These are phyloP conservation scores for Melipona quadrifasciata DNA, from an alignment of 1,140 invertebrate genomes.

Conservation along the genomic window DNA sequence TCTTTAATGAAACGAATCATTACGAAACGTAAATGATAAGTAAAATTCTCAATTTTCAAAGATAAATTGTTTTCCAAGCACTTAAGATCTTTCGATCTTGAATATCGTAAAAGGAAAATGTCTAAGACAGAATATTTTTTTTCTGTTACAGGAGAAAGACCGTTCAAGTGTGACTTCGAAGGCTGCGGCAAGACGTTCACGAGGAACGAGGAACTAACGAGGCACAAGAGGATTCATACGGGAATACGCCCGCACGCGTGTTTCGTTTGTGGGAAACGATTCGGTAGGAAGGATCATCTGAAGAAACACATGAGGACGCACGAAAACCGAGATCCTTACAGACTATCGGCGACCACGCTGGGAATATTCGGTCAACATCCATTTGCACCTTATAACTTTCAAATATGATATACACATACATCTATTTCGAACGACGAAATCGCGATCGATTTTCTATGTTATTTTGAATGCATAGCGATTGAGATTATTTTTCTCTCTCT, in stretches of 20 bases:
- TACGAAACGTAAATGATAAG: background rate
- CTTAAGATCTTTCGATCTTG: background rate
- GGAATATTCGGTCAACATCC: constrained; percentile 36
- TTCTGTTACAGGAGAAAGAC: constrained; percentile 87
- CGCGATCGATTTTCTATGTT: too few species aligned
- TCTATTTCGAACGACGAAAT: background rate
- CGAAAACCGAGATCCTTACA: constrained; percentile 70
- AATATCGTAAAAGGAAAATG: background rate
- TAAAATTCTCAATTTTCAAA: too few species aligned
- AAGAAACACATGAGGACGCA: constrained; percentile 92
- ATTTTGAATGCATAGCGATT: too few species aligned
- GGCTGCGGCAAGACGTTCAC: constrained; percentile 95
- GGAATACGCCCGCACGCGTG: constrained; percentile 91
- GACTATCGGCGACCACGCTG: constrained; percentile 46
- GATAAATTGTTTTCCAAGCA: too few species aligned
- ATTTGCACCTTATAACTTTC: constrained; percentile 46
- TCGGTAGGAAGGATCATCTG: constrained; percentile 94
- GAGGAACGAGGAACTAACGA: constrained; percentile 95
- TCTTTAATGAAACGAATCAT: background rate
- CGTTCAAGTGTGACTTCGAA: constrained; percentile 92
- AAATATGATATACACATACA: constrained; percentile 14
- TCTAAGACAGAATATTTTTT: constrained; percentile 17
- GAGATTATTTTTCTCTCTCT: too few species aligned
- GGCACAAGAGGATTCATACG: constrained; percentile 95
- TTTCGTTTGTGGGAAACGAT: constrained; percentile 90